Percentiles rank a stretch among this genome's conserved stretches.
Conservation (phyloP, 1,140 invertebrate species). For the Pseudomyrmex pallidus region DNA sequence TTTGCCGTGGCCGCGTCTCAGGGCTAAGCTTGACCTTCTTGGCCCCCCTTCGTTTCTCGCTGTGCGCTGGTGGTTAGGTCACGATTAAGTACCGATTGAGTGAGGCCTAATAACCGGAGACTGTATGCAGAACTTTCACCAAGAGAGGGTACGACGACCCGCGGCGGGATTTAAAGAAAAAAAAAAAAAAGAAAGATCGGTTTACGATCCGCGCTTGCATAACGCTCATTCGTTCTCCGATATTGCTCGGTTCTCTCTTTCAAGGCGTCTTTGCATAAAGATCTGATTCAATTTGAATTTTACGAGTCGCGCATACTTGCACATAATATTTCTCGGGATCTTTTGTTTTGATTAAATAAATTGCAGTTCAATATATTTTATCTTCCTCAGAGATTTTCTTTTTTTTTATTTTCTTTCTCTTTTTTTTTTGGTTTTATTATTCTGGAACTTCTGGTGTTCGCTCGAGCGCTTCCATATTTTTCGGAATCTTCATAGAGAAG, state of each 20-base stretch:
- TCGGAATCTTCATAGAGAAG: constrained; percentile 29
- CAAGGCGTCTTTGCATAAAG: background rate
- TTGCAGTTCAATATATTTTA: too few species aligned
- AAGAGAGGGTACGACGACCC: constrained; percentile 62
- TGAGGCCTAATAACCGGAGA: constrained; percentile 80
- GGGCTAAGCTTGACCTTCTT: constrained; percentile 82
- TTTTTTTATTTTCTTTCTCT: too few species aligned
- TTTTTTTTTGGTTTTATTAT: background rate
- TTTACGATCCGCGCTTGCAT: constrained; percentile 48
- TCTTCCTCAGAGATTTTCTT: background rate
- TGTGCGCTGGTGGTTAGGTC: constrained; percentile 78
- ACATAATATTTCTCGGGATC: too few species aligned
- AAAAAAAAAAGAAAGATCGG: constrained; percentile 4
- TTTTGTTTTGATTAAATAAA: too few species aligned
- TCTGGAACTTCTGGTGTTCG: background rate
- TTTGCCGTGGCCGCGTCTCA: constrained; percentile 76
- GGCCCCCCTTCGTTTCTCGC: constrained; percentile 72
- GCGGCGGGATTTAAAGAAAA: constrained; percentile 10
- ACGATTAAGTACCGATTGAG: constrained; percentile 80
- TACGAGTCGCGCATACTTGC: too few species aligned
- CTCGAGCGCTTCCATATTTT: background rate
- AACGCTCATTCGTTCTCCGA: constrained; percentile 15
- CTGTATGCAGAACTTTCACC: constrained; percentile 75
- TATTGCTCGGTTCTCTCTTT: background rate
- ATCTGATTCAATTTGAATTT: background rate